Conservation (phyloP, 2,113 vertebrate species). For the Pterocles gutturalis region DNA sequence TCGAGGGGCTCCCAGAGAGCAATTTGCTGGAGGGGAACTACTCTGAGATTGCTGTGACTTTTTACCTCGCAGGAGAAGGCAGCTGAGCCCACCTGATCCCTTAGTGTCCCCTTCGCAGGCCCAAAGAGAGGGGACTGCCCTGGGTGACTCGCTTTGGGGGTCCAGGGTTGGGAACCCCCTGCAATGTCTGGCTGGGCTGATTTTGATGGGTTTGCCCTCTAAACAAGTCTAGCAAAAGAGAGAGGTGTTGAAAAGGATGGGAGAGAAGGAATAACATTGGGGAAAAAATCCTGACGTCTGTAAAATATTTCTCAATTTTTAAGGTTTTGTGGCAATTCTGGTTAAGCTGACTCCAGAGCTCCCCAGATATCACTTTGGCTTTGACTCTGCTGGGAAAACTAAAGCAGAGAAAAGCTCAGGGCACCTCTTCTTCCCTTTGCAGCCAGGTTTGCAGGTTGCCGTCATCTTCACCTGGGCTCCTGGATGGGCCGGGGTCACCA, state of each 20-base stretch:
- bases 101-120: background rate
- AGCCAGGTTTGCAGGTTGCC: background rate
- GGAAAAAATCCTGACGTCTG: accelerated
- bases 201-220: accelerated
- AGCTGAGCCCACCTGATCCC: background rate
- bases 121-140: background rate
- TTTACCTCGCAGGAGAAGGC: background rate
- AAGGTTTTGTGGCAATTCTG: background rate
- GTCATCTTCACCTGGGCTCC: background rate
- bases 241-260: background rate
- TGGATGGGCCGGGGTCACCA: background rate
- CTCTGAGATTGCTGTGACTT: background rate
- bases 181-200: accelerated
- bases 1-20: background rate
- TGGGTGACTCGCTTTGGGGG: too few relatives aligned
- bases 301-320: background rate
- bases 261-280: background rate
- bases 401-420: background rate
- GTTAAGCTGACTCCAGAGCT: background rate
- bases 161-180: background rate
- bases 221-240: background rate
- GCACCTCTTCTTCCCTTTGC: background rate
- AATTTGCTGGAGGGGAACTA: background rate
- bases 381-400: background rate
- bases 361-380: background rate